Base-by-base conservation (phyloP, 2,113 vertebrate species). In the Poeciliopsis retropinna region DNA sequence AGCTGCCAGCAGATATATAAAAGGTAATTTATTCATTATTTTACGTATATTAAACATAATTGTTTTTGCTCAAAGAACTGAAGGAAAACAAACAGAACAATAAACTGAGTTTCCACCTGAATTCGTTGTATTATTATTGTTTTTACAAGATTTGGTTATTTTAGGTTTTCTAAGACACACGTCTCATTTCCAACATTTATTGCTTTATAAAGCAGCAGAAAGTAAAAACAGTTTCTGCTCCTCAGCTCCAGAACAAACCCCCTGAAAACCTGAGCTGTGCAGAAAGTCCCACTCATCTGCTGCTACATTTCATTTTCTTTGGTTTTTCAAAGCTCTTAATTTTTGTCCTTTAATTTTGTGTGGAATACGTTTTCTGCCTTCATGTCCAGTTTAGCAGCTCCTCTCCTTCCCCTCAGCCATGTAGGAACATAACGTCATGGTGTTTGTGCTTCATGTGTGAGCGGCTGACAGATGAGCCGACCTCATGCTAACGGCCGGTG, bases 401-500 rank as follows among this genome's bases (percentile, higher is more conserved):
- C 60, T 17, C 19, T 64, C 32, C 54, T 73, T 63, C 75, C n/a
- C 27, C 54, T 75, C 44, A 71, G 28, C 44, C 44, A 72, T 79
- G 76, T 32, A 2, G 75, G 28, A 4, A 30, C 37, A 67, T 28
- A 65, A 73, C 44, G 30, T 27, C 37, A 29, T 27, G 64, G 57
- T 73, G 13, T 75, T 73, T 80, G n/a, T 69, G 41, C 74, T 68
- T 73, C 65, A 66, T 25, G 75, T 54, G 34, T 80, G 15, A 6
- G 2, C n/a, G 19, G 76, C 71, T 84, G 73, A 85, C 80, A 81
- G 86, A 31, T 28, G 70, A 83, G 79, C 67, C 76, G 82, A 64
- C 81, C 69, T 28, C 51, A 67, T 69, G 37, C 62, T 37, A 29
- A 75, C 30, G 64, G 65, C 80, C 69, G 87, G 87, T 86, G 83